Percentiles rank a stretch among this genome's conserved stretches.
phyloP scores from a whole-genome alignment of 30 jellyfish, hydroid and myxozoan genomes.

The Cassiopea andromeda region DNA sequence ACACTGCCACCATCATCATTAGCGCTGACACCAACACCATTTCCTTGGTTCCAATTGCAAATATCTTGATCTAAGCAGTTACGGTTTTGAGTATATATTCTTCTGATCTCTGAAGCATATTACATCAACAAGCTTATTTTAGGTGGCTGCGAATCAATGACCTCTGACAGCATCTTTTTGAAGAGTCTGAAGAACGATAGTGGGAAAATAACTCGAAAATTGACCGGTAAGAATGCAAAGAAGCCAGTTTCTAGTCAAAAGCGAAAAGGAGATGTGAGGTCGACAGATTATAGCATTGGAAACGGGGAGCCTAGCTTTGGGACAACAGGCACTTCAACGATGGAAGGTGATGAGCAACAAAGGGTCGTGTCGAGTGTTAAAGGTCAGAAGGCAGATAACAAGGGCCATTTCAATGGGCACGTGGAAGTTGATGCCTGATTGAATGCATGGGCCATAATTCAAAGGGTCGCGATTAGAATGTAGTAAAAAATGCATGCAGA shows the following conservation, averaged over 20 bases:
- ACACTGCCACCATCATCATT: no score
- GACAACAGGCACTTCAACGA: neutral
- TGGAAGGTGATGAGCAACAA: neutral
- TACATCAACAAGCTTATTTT: neutral
- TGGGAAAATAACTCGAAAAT: slow-evolving; percentile 1
- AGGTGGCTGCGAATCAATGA: slow-evolving; percentile 69
- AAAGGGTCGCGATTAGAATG: slow-evolving; percentile 4
- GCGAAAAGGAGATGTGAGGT: slow-evolving; percentile 14
- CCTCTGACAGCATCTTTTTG: slow-evolving; percentile 54
- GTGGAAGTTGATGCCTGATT: neutral
- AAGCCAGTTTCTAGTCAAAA: neutral
- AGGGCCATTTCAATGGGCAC: neutral
- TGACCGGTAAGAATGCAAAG: neutral
- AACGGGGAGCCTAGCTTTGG: neutral
- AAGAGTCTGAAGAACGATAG: slow-evolving; percentile 48
- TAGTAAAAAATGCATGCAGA: slow-evolving; percentile 25
- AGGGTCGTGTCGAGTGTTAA: neutral
- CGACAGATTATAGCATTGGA: neutral
- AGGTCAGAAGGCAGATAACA: slow-evolving; percentile 7
- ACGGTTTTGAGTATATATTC: no score
- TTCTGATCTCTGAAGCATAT: no score
- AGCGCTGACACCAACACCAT: no score
- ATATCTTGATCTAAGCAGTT: no score
- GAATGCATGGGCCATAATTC: neutral
- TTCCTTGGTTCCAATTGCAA: no score